Evolutionary conservation across 1,140 invertebrate species (phyloP).

Genomic region (Bombus fervidus): DNA sequence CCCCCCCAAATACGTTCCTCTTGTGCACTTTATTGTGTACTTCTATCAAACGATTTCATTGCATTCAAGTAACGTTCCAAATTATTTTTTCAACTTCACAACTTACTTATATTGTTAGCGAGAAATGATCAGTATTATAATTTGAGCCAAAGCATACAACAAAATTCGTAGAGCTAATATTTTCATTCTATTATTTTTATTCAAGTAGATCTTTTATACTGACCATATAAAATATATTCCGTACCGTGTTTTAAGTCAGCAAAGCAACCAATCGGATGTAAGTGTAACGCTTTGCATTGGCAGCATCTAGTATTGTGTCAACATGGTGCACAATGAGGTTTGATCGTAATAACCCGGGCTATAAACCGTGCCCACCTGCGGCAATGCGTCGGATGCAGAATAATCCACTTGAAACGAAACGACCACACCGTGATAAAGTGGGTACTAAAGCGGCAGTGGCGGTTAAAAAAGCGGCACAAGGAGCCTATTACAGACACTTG

Average conservation of each 20-base stretch:
- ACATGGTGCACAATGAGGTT: conserved; percentile 59
- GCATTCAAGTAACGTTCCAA: too few relatives aligned
- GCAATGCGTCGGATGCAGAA: conserved; percentile 66
- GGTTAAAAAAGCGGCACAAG: conserved; percentile 45
- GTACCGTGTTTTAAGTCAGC: background rate
- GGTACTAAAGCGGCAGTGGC: conserved; percentile 51
- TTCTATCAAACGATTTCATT: too few relatives aligned
- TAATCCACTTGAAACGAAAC: conserved; percentile 67
- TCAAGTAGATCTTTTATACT: too few relatives aligned
- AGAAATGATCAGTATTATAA: too few relatives aligned
- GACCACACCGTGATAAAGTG: conserved; percentile 62
- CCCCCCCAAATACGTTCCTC: too few relatives aligned
- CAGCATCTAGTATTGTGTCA: conserved; percentile 27
- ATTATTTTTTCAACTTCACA: too few relatives aligned
- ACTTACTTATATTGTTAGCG: too few relatives aligned
- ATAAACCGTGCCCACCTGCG: conserved; percentile 69
- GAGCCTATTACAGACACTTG: conserved; percentile 64
- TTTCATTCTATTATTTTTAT: too few relatives aligned
- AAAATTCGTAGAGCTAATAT: too few relatives aligned
- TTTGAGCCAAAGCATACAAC: too few relatives aligned
- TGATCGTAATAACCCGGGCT: conserved; percentile 70
- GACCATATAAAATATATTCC: too few relatives aligned
- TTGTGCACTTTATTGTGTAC: too few relatives aligned
- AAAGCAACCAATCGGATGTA: background rate
- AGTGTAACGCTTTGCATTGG: background rate